phyloP scores from a whole-genome alignment of 2,797 vertebrate species.

The Triplophysa bombifrons region DNA sequence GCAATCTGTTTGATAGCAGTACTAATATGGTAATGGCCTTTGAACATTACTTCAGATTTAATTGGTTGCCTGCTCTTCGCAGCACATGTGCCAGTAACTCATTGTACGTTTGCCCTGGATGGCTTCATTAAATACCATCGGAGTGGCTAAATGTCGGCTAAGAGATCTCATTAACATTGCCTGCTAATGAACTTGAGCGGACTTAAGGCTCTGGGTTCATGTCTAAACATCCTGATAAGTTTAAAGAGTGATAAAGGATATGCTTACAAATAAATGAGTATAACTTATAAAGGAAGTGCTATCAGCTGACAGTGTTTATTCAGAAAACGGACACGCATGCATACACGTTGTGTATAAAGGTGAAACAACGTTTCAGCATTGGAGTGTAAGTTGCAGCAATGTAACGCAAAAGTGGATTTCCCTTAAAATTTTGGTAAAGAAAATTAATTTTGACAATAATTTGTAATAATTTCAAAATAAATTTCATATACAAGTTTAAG shows the following conservation, averaged over 20 bases:
- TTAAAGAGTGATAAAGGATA: slow-evolving; percentile 29
- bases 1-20: slow-evolving; percentile 8
- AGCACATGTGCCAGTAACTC: not conserved
- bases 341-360: not conserved
- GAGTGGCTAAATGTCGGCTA: slow-evolving; percentile 12
- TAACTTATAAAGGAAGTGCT: not conserved
- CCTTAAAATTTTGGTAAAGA: too few species aligned
- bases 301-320: too few species aligned
- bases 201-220: slow-evolving; percentile 18
- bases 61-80: not conserved
- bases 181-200: slow-evolving; percentile 45
- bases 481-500: too few species aligned
- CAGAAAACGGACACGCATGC: too few species aligned
- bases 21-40: slow-evolving; percentile 48
- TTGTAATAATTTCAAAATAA: too few species aligned
- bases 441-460: too few species aligned
- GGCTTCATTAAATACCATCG: slow-evolving; percentile 18
- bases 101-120: not conserved
- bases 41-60: slow-evolving; percentile 5
- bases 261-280: not conserved
- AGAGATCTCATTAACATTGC: slow-evolving; percentile 25
- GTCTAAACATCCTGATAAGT: slow-evolving; percentile 30
- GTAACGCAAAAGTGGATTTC: too few species aligned
- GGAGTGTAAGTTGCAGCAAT: too few species aligned
- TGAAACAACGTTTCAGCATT: too few species aligned